Percentiles rank a stretch among this genome's conserved stretches.
phyloP scores from a whole-genome alignment of 2,113 vertebrate species.

The Odontesthes bonariensis region DNA sequence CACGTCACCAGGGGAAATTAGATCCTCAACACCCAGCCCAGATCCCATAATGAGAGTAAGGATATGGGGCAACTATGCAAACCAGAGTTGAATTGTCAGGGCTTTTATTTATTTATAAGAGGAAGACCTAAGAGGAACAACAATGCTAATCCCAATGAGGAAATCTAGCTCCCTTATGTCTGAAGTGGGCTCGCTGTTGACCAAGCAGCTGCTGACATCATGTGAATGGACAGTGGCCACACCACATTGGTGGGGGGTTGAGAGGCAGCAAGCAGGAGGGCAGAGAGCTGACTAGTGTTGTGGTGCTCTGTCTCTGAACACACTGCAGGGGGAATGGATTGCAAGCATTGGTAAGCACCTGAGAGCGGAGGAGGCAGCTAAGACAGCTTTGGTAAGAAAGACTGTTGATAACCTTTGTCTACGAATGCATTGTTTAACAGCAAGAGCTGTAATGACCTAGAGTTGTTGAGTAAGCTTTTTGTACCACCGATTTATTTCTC shows the following conservation, averaged over 20 bases:
- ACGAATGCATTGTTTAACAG: background rate
- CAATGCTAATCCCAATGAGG: slow-evolving; percentile 55
- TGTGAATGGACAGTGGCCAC: slow-evolving; percentile 61
- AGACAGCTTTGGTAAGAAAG: slow-evolving; percentile 52
- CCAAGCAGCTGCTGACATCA: slow-evolving; percentile 68
- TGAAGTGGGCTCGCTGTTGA: slow-evolving; percentile 58
- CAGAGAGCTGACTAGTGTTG: slow-evolving; percentile 19
- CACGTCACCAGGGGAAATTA: slow-evolving; percentile 55
- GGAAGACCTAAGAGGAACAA: slow-evolving; percentile 50
- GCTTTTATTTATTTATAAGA: slow-evolving; percentile 72
- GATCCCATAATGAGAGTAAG: slow-evolving; percentile 61
- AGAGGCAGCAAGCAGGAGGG: slow-evolving; percentile 41
- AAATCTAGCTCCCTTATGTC: slow-evolving; percentile 70
- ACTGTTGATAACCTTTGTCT: background rate
- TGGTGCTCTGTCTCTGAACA: slow-evolving; percentile 1
- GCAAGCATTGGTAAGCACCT: slow-evolving; percentile 6
- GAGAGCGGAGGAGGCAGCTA: slow-evolving; percentile 4
- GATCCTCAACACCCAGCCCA: slow-evolving; percentile 35
- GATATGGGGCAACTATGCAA: slow-evolving; percentile 46
- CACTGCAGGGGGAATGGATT: slow-evolving; percentile 18
- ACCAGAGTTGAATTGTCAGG: slow-evolving; percentile 27
- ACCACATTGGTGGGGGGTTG: slow-evolving; percentile 34
- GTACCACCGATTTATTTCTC: too few relatives aligned
- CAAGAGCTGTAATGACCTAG: background rate
- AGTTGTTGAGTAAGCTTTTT: background rate